These are phyloP conservation scores for Miniopterus natalensis DNA, from an alignment of 2,113 vertebrate species.

Conservation along the genomic window DNA sequence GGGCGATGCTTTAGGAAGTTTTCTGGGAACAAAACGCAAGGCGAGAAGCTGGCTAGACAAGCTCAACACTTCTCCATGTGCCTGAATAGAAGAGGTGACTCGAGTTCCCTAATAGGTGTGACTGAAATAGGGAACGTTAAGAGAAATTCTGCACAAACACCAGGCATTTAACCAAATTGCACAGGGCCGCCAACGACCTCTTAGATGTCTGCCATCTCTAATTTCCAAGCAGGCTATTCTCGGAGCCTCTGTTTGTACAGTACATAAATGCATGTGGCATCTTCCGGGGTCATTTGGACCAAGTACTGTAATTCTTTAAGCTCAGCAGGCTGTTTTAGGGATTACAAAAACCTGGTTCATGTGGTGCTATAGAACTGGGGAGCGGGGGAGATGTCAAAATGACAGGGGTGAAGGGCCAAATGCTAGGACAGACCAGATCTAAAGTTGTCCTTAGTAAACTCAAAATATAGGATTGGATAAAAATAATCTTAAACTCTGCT, in stretches of 20 bases:
- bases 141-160: constrained; percentile 54
- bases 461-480: constrained; percentile 73
- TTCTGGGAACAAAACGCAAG: not conserved
- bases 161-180: constrained; percentile 62
- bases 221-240: constrained; percentile 78
- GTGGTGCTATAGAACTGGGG: not conserved
- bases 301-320: constrained; percentile 78
- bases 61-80: not conserved
- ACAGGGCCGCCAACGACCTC: constrained; percentile 57
- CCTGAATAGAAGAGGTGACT: not conserved
- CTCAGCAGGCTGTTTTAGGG: constrained; percentile 58
- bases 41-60: too few species aligned
- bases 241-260: constrained; percentile 70
- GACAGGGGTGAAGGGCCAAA: constrained; percentile 64
- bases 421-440: constrained; percentile 24
- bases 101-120: not conserved
- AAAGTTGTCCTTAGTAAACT: constrained; percentile 43
- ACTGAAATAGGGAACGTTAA: not conserved
- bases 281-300: constrained; percentile 75
- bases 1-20: not conserved
- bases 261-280: constrained; percentile 73
- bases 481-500: constrained; percentile 68
- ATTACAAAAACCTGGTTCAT: constrained; percentile 34
- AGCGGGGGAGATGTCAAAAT: constrained; percentile 59
- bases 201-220: constrained; percentile 68